Conservation (phyloP, 2,888 invertebrate species). For the Megaustenia siamemsis region DNA sequence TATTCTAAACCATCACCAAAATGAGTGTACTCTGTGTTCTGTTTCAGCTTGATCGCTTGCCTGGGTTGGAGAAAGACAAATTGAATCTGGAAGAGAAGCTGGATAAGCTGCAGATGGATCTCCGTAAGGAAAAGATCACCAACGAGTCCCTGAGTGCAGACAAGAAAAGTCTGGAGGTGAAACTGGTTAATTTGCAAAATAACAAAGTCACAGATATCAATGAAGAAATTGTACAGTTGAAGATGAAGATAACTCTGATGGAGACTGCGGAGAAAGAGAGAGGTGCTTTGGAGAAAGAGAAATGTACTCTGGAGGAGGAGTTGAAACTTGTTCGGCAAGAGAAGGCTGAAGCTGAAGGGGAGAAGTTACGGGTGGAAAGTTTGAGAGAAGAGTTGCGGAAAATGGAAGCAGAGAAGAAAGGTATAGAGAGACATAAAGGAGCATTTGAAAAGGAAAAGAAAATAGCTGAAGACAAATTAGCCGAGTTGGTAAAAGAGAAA, state of each 20-base stretch:
- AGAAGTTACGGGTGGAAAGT: conserved; percentile 58
- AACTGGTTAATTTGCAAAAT: conserved; percentile 46
- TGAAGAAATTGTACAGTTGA: conserved; percentile 54
- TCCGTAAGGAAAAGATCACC: conserved; percentile 40
- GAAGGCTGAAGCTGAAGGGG: conserved; percentile 48
- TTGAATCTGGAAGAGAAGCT: conserved; percentile 46
- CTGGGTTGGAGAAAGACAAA: conserved; percentile 47
- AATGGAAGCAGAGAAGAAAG: conserved; percentile 36
- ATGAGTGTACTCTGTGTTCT: neutral
- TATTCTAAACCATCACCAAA: too few species aligned
- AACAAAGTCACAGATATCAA: conserved; percentile 47
- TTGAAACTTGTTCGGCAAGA: conserved; percentile 22
- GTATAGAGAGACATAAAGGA: conserved; percentile 48
- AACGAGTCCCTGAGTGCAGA: conserved; percentile 35
- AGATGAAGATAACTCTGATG: conserved; percentile 58
- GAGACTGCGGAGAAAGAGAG: conserved; percentile 53
- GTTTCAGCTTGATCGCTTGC: conserved; percentile 49
- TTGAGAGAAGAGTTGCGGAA: conserved; percentile 36
- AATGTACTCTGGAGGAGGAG: conserved; percentile 43
- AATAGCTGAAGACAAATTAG: conserved; percentile 63
- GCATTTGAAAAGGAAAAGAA: conserved; percentile 81
- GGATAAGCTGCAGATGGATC: conserved; percentile 49
- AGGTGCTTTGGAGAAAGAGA: conserved; percentile 43
- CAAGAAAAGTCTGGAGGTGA: conserved; percentile 52
- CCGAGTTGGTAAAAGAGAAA: conserved; percentile 45